Evolutionary conservation across 2,113 vertebrate species (phyloP).

Genomic region (Ptychochromis oligacanthus): DNA sequence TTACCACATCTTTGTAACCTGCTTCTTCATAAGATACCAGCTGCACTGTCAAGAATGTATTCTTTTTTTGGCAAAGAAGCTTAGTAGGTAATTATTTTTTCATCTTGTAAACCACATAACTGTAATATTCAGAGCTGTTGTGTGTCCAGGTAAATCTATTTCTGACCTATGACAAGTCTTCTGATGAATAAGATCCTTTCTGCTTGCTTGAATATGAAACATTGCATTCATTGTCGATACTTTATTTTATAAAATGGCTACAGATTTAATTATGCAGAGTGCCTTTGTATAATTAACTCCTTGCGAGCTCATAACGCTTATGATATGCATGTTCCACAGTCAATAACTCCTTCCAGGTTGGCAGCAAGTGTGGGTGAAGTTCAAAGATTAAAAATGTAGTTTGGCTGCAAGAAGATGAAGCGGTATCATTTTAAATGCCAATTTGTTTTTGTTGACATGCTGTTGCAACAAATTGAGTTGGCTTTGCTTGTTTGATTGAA

Average conservation of each 20-base stretch:
- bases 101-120: background rate
- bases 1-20: background rate
- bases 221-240: constrained; percentile 4
- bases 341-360: constrained; percentile 39
- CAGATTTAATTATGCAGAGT: constrained; percentile 53
- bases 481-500: constrained; percentile 17
- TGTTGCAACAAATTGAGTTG: constrained; percentile 24
- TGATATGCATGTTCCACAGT: constrained; percentile 31
- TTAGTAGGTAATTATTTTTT: background rate
- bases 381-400: constrained; percentile 49
- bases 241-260: constrained; percentile 19
- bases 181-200: background rate
- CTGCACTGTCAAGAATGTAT: background rate
- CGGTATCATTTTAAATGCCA: constrained; percentile 48
- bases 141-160: background rate
- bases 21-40: background rate
- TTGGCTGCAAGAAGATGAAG: constrained; percentile 25
- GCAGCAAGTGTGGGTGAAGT: constrained; percentile 41
- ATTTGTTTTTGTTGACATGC: constrained; percentile 16
- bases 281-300: constrained; percentile 44
- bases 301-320: constrained; percentile 25
- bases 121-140: background rate
- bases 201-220: constrained; percentile 23
- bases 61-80: background rate
- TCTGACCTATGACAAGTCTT: background rate